Conservation (phyloP, 1,140 invertebrate genomes). For the Venustaconcha ellipsiformis region DNA sequence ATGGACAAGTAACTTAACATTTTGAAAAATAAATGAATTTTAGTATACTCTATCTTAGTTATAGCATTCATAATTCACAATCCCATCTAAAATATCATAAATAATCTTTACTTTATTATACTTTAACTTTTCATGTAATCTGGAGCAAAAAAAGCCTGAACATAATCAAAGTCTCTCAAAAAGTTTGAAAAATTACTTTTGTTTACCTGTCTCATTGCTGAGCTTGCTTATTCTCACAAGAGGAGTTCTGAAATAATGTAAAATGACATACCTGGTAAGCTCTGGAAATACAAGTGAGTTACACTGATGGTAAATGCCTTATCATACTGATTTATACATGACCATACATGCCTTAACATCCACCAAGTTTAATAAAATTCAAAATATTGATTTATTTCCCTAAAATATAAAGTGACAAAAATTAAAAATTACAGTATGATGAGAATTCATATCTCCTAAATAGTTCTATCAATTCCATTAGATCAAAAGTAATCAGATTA, state of each 20-base stretch:
- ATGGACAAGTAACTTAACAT: too few species aligned
- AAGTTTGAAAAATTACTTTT: not conserved
- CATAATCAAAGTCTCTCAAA: not conserved
- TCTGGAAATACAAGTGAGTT: not conserved
- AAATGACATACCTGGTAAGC: constrained; percentile 8
- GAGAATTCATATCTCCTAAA: too few species aligned
- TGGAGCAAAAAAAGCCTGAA: not conserved
- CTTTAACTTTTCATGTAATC: not conserved
- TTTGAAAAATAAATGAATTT: too few species aligned
- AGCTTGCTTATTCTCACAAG: constrained; percentile 65
- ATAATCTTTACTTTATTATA: not conserved
- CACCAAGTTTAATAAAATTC: too few species aligned
- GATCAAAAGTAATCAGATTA: not conserved
- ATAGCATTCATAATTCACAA: too few species aligned
- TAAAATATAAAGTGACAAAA: too few species aligned
- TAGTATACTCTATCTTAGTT: too few species aligned
- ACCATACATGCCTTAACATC: not conserved
- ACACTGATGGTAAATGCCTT: not conserved
- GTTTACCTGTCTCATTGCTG: constrained; percentile 66
- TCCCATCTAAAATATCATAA: too few species aligned
- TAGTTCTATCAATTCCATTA: too few species aligned
- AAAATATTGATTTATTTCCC: too few species aligned
- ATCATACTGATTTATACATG: not conserved
- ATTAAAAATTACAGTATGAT: too few species aligned
- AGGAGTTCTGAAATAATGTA: constrained; percentile 59